Evolutionary conservation across 2,888 invertebrate species (phyloP).

Genomic region (Hartigia nigra): DNA sequence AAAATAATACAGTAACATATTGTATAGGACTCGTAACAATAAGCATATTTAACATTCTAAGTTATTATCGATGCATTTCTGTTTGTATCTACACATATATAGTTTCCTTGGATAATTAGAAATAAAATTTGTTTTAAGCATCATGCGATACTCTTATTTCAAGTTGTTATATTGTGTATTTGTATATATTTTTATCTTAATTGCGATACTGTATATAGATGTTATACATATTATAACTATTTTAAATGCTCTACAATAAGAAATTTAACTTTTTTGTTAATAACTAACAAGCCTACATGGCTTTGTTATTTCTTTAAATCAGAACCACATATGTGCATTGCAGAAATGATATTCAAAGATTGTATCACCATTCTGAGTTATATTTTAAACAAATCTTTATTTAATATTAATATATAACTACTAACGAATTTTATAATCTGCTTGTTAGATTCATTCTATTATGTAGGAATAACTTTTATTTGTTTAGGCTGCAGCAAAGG

Average conservation of each 20-base stretch:
- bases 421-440: neutral
- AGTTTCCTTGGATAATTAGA: no score
- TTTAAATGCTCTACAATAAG: neutral
- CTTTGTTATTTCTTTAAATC: neutral
- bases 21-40: neutral
- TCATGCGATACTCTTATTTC: no score
- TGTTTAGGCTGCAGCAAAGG: conserved; percentile 88
- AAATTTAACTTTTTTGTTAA: neutral
- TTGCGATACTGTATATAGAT: neutral
- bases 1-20: neutral
- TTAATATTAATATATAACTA: neutral
- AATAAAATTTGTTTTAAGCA: no score
- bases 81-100: neutral
- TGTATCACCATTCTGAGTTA: neutral
- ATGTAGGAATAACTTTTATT: neutral
- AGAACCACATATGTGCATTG: neutral
- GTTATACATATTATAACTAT: neutral
- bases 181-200: no score
- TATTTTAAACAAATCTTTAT: neutral
- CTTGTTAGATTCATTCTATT: neutral
- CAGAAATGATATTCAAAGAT: neutral
- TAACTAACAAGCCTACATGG: neutral
- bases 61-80: neutral
- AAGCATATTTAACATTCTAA: neutral
- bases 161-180: no score